Percentiles rank a stretch among this genome's conserved stretches.
Evolutionary conservation across 2,113 vertebrate genomes (phyloP).

Genomic region (Lanius collurio): DNA sequence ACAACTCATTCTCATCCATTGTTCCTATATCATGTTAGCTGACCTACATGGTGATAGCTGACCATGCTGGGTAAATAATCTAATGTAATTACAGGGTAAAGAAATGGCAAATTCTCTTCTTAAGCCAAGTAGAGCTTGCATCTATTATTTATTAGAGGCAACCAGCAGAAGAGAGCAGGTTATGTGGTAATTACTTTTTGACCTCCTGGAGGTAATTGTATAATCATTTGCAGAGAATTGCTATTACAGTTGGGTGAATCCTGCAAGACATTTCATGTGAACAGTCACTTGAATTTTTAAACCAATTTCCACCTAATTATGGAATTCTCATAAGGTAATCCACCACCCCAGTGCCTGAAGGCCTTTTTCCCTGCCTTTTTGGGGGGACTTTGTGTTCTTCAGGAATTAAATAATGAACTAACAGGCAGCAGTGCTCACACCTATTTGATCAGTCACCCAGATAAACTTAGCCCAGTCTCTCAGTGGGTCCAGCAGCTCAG

Average conservation of each 20-base stretch:
- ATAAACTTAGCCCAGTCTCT: not conserved
- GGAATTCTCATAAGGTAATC: slow-evolving; percentile 20
- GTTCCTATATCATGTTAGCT: not conserved
- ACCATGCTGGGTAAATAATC: slow-evolving; percentile 60
- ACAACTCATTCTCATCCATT: slow-evolving; percentile 12
- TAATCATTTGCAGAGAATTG: slow-evolving; percentile 68
- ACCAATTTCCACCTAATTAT: slow-evolving; percentile 49
- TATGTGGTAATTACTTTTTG: slow-evolving; percentile 72
- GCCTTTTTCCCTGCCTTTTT: not conserved
- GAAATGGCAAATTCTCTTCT: slow-evolving; percentile 39
- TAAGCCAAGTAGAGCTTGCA: slow-evolving; percentile 27
- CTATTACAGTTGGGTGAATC: slow-evolving; percentile 62
- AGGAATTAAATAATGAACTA: not conserved
- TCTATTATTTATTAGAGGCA: slow-evolving; percentile 63
- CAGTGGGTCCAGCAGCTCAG: not conserved
- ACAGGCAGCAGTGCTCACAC: not conserved
- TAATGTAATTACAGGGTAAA: slow-evolving; percentile 57
- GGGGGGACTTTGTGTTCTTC: not conserved
- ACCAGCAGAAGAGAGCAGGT: slow-evolving; percentile 64
- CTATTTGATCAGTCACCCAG: not conserved
- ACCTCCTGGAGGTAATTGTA: slow-evolving; percentile 73
- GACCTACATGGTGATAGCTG: slow-evolving; percentile 46
- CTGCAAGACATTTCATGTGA: slow-evolving; percentile 56
- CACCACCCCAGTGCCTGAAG: not conserved
- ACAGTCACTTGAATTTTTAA: slow-evolving; percentile 64